A percentile compares a stretch with the other conserved stretches of the same genome.
Evolutionary conservation across 2,797 vertebrate genomes (phyloP).

Genomic region (Hippocampus kuda): DNA sequence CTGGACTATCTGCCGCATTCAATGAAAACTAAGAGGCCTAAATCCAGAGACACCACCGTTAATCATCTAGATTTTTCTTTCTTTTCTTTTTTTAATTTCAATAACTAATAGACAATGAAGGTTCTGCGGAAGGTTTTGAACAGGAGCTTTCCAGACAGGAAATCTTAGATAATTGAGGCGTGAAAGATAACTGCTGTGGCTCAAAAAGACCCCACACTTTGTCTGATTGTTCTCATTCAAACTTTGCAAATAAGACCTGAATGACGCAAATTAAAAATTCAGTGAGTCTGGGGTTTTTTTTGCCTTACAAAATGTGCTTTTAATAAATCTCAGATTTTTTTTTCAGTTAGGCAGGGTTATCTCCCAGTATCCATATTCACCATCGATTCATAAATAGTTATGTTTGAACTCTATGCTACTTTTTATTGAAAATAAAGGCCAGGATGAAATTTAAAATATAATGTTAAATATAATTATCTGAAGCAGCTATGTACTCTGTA

Average conservation of each 20-base stretch:
- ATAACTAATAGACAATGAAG: conserved; percentile 51
- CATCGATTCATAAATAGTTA: background rate
- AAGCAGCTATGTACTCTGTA: too few species aligned
- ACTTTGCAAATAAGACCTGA: background rate
- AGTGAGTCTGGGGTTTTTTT: background rate
- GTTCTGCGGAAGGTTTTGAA: conserved; percentile 39
- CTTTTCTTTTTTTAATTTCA: conserved; percentile 10
- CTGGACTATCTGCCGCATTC: conserved; percentile 49
- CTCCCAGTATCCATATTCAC: too few species aligned
- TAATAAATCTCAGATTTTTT: background rate
- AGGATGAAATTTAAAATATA: background rate
- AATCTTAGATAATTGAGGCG: conserved; percentile 67
- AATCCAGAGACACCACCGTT: conserved; percentile 21
- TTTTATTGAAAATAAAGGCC: background rate
- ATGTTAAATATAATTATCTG: background rate
- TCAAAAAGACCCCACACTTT: conserved; percentile 61
- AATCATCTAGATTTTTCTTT: conserved; percentile 31
- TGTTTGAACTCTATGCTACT: background rate
- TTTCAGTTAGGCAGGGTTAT: too few species aligned
- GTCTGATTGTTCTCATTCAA: conserved; percentile 19
- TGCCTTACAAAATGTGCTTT: background rate
- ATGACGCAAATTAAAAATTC: conserved; percentile 3
- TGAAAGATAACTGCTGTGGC: conserved; percentile 40
- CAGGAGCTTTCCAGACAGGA: conserved; percentile 31
- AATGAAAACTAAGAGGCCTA: conserved; percentile 62